These are phyloP conservation scores for Dioctria rufipes DNA, from an alignment of 2,888 invertebrate genomes.

Conservation along the genomic window DNA sequence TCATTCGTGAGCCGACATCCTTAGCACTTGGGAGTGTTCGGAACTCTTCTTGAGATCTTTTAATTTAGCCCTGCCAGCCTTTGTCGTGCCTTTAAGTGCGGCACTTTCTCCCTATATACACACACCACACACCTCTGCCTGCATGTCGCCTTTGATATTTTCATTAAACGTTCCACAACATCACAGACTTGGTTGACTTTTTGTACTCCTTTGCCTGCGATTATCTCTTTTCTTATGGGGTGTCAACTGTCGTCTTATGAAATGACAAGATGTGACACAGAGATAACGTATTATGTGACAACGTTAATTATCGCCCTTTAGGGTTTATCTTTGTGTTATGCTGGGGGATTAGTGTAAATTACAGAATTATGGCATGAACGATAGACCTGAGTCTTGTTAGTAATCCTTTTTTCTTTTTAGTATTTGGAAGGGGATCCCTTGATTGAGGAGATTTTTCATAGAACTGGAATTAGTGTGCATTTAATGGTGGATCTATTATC, in stretches of 20 bases:
- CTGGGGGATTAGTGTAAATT: neutral
- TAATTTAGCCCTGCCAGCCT: constrained; percentile 51
- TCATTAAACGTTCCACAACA: constrained; percentile 20
- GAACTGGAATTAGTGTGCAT: too few species aligned
- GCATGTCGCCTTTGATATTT: constrained; percentile 47
- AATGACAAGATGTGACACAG: constrained; percentile 49
- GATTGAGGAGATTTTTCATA: too few species aligned
- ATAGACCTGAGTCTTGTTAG: too few species aligned
- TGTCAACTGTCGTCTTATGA: constrained; percentile 47
- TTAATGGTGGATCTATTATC: too few species aligned
- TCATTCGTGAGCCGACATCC: constrained; percentile 57
- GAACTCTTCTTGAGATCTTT: constrained; percentile 48
- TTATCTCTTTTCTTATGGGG: constrained; percentile 39
- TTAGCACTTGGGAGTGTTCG: neutral
- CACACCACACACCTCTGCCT: constrained; percentile 9
- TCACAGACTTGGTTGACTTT: neutral
- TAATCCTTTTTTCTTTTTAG: too few species aligned
- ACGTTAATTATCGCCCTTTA: constrained; percentile 53
- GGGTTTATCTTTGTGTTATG: constrained; percentile 20
- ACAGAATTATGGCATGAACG: too few species aligned
- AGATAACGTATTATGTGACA: constrained; percentile 57
- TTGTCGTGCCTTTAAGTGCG: constrained; percentile 18
- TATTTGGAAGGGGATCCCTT: too few species aligned
- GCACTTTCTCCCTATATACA: neutral
- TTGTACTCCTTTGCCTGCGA: constrained; percentile 38